Evolutionary conservation across 2,888 invertebrate species (phyloP).

Genomic region (Horisme vitalbata): DNA sequence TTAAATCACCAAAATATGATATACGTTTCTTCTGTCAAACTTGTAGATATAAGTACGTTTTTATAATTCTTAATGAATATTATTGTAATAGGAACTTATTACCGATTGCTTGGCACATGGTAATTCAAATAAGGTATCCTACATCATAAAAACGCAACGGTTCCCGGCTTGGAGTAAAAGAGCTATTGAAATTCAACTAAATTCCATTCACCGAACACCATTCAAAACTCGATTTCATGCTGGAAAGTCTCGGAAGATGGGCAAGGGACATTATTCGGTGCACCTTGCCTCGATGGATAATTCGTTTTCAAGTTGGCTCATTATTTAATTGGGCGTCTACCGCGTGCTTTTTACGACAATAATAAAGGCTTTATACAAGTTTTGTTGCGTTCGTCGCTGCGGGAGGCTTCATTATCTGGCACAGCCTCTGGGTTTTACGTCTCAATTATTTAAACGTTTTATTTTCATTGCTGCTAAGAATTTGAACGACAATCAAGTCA

Average conservation of each 20-base stretch:
- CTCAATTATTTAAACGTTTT: slow-evolving; percentile 35
- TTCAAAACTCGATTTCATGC: slow-evolving; percentile 45
- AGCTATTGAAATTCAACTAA: no score
- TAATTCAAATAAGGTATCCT: no score
- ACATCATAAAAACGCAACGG: no score
- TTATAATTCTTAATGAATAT: no score
- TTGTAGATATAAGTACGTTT: no score
- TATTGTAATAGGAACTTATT: no score
- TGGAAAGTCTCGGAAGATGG: slow-evolving; percentile 44
- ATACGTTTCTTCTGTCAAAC: no score
- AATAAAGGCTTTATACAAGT: slow-evolving; percentile 50
- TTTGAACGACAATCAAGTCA: slow-evolving; percentile 3
- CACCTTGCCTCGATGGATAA: slow-evolving; percentile 62
- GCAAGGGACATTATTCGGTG: slow-evolving; percentile 22
- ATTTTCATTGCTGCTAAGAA: slow-evolving; percentile 10
- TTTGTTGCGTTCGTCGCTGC: slow-evolving; percentile 51
- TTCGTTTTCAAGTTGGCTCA: slow-evolving; percentile 71
- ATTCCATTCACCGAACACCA: no score
- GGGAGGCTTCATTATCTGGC: slow-evolving; percentile 54
- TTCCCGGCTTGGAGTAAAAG: no score
- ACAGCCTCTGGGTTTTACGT: slow-evolving; percentile 35
- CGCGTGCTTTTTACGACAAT: slow-evolving; percentile 69
- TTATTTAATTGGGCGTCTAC: slow-evolving; percentile 74
- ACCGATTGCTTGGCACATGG: no score
- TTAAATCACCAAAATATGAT: no score